Conservation (phyloP, 2,888 invertebrate genomes). For the Notodonta dromedarius region DNA sequence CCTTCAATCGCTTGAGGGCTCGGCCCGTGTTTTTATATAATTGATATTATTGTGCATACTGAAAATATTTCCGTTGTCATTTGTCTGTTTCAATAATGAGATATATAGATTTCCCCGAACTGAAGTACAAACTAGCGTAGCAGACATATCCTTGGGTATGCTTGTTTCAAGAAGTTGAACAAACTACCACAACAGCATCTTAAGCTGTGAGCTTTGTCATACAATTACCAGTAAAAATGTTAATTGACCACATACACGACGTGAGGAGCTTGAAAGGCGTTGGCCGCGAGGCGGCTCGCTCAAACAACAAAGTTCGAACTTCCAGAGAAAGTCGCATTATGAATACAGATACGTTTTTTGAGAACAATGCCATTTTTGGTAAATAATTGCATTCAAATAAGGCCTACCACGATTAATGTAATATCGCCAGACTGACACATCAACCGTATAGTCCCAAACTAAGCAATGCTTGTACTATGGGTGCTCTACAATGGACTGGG, state of each 20-base stretch:
- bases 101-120: no score
- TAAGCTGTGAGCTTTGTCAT: neutral
- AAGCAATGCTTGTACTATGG: no score
- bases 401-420: conserved; percentile 35
- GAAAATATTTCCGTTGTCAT: no score
- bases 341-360: conserved; percentile 48
- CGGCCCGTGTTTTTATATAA: no score
- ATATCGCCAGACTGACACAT: no score
- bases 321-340: conserved; percentile 48
- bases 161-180: neutral
- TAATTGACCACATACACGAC: conserved; percentile 36
- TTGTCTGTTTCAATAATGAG: no score
- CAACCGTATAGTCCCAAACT: no score
- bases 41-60: no score
- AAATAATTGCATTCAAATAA: conserved; percentile 54
- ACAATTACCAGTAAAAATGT: conserved; percentile 25
- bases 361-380: conserved; percentile 52
- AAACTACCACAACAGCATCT: neutral
- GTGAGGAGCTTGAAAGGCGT: conserved; percentile 20
- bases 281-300: conserved; percentile 43
- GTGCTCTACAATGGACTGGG: no score
- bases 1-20: no score
- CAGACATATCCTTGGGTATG: neutral
- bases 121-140: no score
- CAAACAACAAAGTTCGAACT: conserved; percentile 32